phyloP scores from a whole-genome alignment of 2,113 vertebrate genomes.

The Cyanistes caeruleus region DNA sequence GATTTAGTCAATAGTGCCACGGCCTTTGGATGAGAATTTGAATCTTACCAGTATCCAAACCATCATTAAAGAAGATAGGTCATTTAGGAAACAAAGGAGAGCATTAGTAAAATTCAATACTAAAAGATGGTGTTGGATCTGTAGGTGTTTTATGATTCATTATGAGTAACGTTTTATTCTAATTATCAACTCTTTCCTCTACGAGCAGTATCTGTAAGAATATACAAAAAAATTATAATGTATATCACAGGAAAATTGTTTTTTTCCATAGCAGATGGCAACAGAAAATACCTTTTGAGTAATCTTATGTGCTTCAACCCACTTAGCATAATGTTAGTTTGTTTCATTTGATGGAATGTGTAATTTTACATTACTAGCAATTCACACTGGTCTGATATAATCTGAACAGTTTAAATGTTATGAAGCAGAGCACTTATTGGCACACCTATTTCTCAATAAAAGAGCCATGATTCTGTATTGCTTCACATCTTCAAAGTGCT shows the following conservation, averaged over 20 bases:
- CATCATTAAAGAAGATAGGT: slow-evolving; percentile 43
- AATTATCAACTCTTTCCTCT: neutral
- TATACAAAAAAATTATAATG: neutral
- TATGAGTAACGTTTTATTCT: slow-evolving; percentile 33
- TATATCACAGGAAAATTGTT: slow-evolving; percentile 5
- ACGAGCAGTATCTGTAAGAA: neutral
- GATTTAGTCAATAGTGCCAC: slow-evolving; percentile 80
- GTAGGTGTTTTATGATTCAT: slow-evolving; percentile 47
- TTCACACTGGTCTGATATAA: neutral
- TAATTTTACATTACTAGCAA: slow-evolving; percentile 21
- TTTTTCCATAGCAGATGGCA: slow-evolving; percentile 45
- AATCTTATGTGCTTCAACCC: neutral
- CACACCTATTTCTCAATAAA: neutral
- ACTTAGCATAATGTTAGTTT: slow-evolving; percentile 25
- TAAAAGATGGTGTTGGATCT: slow-evolving; percentile 26
- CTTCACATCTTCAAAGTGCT: neutral
- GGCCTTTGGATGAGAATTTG: slow-evolving; percentile 62
- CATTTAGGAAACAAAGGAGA: slow-evolving; percentile 36
- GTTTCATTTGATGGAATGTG: slow-evolving; percentile 31
- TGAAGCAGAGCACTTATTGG: neutral
- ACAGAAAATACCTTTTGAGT: slow-evolving; percentile 31
- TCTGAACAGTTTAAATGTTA: neutral
- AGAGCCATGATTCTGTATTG: neutral
- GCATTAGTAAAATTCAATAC: slow-evolving; percentile 61
- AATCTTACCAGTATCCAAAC: slow-evolving; percentile 60